Base-by-base conservation (phyloP, 1,140 invertebrate genomes). In the Cepaea nemoralis region DNA sequence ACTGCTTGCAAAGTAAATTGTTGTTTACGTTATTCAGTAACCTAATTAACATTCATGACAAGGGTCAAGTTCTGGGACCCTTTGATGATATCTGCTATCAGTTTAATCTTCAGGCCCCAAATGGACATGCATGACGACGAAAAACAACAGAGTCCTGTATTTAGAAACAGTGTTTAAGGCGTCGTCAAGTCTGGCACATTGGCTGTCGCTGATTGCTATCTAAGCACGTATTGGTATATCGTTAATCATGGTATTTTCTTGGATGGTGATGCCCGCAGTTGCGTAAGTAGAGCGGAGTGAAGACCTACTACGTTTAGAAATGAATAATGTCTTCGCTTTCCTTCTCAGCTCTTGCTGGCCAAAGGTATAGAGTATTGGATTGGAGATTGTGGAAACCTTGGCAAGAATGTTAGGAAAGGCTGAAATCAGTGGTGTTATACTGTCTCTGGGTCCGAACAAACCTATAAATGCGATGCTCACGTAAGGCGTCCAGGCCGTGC, bases 311-410 rank as follows among this genome's bases (percentile, higher is more conserved):
- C 22, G 12, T 2, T 16, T 63, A 10, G 59, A 27, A 63, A 71
- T 55, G 31, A 70, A 39, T 37, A 80, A 59, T 45, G 14, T 33
- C 45, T 66, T 81, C 33, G 81, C 73, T 42, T 73, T 80, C 27
- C 76, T 85, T 39, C 86, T 35, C 33, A 86, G 82, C 42, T 85
- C 84, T 0, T 85, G 86, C 55, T 89, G 86, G 35, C 85, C 87
- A 71, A 94, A 94, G 10, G 95, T 94, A 88, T 96, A 96, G 40
- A 96, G 95, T 59, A 96, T 91, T 0, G 95, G 95, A 87, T 96
- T 95, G 88, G 95, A 95, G 86, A 95, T 95, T 42, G 95, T 95
- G 50, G 94, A 95, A 74, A 94, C 94, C 88, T 96, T 96, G 31
- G 95, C 95, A 10, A 95, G 92, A 0, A 96, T 89, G 5, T 95